Base-by-base conservation (phyloP, 2,113 vertebrate species). In the Mastomys natalensis region DNA sequence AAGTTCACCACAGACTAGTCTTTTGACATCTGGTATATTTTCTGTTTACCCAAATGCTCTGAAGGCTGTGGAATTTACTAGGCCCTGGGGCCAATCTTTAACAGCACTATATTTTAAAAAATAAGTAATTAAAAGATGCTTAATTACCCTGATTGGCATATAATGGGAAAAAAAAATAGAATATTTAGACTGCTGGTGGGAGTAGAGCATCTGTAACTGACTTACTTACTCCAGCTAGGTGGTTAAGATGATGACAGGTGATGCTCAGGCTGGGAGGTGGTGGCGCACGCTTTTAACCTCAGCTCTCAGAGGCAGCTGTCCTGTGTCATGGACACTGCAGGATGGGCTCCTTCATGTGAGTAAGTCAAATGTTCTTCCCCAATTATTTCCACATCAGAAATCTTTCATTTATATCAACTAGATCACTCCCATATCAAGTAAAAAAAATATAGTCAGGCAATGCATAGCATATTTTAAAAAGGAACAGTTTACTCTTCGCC, bases 121-220 rank as follows among this genome's bases (percentile, higher is more conserved):
- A 0, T 7, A 78, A 72, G 60, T 64, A 64, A 72, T 45, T 34
- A 89, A 62, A 58, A 7, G 22, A 74, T 45, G 31, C 29, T 84
- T 87, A 96, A 66, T 96, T 96, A 85, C 94, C 48, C 15, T 97
- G 40, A 92, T 86, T 91, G 43, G 26, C 45, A 84, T 78, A 2
- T 89, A 58, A 62, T 95, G 22, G 45, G 55, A 96, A 90, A 96
- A 85, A 90, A 96, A 81, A 64, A 29, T 90, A 29, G 60, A 66
- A 81, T 93, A 95, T 95, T 97, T 70, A 97, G 78, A 80, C 17
- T 64, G 24, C 53, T 82, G 60, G 5, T 91, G 51, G 74, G 43
- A 77, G 58, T 81, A 94, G 78, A 81, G 40, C 94, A 86, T 66
- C 13, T 24, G 43, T 96, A 77, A 87, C 2, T 95, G 31, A 86